Evolutionary conservation across 2,797 vertebrate genomes (phyloP).

Genomic region (Falco concolor): DNA sequence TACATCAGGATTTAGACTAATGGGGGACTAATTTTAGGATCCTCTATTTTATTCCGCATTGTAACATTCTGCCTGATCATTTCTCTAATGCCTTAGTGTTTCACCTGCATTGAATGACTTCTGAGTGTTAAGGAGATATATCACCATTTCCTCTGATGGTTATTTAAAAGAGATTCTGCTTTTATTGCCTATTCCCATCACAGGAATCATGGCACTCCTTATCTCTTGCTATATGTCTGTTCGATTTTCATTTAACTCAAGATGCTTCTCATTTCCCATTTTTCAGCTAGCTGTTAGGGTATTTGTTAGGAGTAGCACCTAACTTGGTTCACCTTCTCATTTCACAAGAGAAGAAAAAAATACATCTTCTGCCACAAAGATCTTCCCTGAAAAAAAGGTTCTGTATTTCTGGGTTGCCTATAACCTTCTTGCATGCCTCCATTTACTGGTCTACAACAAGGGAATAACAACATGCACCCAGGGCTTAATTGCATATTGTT

Average conservation of each 20-base stretch:
- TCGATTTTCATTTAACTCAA: slow-evolving; percentile 21
- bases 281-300: neutral
- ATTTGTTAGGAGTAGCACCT: neutral
- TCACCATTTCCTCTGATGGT: neutral
- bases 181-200: neutral
- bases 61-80: neutral
- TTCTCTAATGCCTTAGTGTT: neutral
- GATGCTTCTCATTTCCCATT: neutral
- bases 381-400: neutral
- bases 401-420: neutral
- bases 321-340: neutral
- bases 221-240: neutral
- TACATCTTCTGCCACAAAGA: neutral
- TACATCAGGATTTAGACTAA: neutral
- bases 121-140: neutral
- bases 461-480: neutral
- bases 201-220: neutral
- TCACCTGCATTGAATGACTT: neutral
- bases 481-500: neutral
- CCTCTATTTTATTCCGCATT: neutral
- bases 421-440: neutral
- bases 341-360: neutral
- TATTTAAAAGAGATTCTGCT: slow-evolving; percentile 11
- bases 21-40: neutral
- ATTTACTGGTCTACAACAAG: neutral